Percentiles rank a stretch among this genome's conserved stretches.
phyloP scores from a whole-genome alignment of 2,113 vertebrate species.

The Anarhynchus alexandrinus region DNA sequence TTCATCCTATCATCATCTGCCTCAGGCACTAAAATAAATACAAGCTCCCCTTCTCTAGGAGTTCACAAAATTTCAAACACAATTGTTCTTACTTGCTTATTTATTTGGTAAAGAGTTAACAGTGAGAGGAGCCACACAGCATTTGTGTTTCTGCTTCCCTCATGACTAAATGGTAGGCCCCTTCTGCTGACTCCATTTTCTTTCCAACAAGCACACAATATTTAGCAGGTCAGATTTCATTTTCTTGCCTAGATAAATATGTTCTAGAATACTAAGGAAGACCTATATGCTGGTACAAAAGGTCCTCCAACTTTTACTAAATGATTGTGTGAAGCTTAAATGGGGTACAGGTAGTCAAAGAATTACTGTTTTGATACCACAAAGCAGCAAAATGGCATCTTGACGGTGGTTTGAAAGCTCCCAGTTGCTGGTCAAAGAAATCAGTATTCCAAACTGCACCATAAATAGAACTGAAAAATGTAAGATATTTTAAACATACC shows the following conservation, averaged over 20 bases:
- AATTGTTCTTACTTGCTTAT: not conserved
- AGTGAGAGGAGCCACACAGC: not conserved
- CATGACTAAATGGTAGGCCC: not conserved
- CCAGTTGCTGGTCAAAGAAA: not conserved
- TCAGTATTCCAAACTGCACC: not conserved
- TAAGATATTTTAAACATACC: not conserved
- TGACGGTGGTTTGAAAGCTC: not conserved
- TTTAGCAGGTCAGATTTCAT: not conserved
- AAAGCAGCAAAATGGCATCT: not conserved
- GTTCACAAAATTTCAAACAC: not conserved
- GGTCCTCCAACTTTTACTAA: not conserved
- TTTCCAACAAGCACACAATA: not conserved
- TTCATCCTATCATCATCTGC: not conserved
- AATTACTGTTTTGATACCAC: not conserved
- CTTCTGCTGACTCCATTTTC: not conserved
- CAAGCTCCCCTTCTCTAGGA: not conserved
- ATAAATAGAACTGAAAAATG: not conserved
- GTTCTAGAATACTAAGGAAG: not conserved
- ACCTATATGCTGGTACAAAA: not conserved
- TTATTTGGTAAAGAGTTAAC: not conserved
- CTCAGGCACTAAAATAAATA: not conserved
- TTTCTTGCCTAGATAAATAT: not conserved
- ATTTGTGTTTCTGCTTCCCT: not conserved
- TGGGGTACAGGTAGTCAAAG: not conserved
- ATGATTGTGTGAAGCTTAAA: not conserved